Conservation (phyloP, 2,113 vertebrate genomes). For the Xenopus borealis region DNA sequence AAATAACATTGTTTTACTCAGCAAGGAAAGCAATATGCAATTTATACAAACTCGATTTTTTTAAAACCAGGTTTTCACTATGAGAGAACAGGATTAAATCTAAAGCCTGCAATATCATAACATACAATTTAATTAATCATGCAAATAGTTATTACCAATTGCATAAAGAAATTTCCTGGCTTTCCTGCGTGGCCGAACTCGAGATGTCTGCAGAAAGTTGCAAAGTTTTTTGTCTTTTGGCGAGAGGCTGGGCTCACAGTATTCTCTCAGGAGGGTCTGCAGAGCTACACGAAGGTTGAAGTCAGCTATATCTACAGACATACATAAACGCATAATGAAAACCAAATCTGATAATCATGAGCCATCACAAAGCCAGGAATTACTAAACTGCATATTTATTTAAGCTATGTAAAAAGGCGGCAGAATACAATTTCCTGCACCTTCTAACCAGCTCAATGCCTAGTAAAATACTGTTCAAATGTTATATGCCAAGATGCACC, state of each 20-base stretch:
- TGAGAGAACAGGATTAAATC: no score
- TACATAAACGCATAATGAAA: not conserved
- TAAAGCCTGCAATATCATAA: no score
- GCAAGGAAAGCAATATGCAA: no score
- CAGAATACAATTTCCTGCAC: no score
- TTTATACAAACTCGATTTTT: no score
- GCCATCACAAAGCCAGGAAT: not conserved
- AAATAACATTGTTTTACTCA: no score
- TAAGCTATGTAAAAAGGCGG: no score
- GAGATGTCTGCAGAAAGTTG: conserved; percentile 81
- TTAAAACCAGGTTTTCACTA: no score
- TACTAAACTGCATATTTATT: not conserved
- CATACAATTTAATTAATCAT: no score
- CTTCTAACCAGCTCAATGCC: no score
- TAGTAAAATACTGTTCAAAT: no score
- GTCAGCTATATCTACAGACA: conserved; percentile 77
- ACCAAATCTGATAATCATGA: not conserved
- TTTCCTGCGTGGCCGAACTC: conserved; percentile 89
- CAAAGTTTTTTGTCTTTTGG: conserved; percentile 88
- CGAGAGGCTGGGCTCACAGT: conserved; percentile 86
- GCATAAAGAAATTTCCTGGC: conserved; percentile 97
- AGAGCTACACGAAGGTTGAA: conserved; percentile 95
- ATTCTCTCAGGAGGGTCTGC: conserved; percentile 94
- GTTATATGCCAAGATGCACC: no score
- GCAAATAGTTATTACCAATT: conserved; percentile 72